These are phyloP conservation scores for Dorcus parallelipipedus DNA, from an alignment of 2,888 invertebrate genomes.

Conservation along the genomic window DNA sequence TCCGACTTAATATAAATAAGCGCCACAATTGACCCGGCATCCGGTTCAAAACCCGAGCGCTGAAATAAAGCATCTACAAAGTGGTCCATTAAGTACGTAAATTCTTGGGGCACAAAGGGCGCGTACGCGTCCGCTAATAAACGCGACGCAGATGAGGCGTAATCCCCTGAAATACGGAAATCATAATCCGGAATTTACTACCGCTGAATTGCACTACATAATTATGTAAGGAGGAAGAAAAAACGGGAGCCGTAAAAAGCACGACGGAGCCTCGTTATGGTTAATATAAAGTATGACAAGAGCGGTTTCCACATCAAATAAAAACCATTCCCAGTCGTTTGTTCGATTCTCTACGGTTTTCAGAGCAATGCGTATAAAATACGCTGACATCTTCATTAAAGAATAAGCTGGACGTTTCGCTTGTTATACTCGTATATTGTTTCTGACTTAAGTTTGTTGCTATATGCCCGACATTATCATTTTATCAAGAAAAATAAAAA, in stretches of 20 bases:
- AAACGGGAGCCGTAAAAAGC: slow-evolving; percentile 20
- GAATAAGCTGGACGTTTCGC: slow-evolving; percentile 26
- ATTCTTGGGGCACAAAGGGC: not conserved
- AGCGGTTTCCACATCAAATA: slow-evolving; percentile 33
- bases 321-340: slow-evolving; percentile 36
- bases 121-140: slow-evolving; percentile 10
- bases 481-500: not conserved
- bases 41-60: too few relatives aligned
- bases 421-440: slow-evolving; percentile 33
- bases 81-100: not conserved
- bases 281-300: slow-evolving; percentile 37
- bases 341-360: slow-evolving; percentile 42
- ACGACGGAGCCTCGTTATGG: slow-evolving; percentile 27
- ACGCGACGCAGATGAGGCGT: slow-evolving; percentile 14
- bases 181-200: slow-evolving; percentile 18
- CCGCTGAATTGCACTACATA: not conserved
- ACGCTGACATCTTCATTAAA: slow-evolving; percentile 36
- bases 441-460: slow-evolving; percentile 30
- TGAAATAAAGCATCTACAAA: too few relatives aligned
- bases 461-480: slow-evolving; percentile 4
- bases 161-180: slow-evolving; percentile 20
- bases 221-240: slow-evolving; percentile 3
- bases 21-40: too few relatives aligned
- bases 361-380: slow-evolving; percentile 33
- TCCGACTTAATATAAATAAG: too few relatives aligned